Evolutionary conservation across 2,113 vertebrate genomes (phyloP).

Genomic region (Oncorhynchus nerka): DNA sequence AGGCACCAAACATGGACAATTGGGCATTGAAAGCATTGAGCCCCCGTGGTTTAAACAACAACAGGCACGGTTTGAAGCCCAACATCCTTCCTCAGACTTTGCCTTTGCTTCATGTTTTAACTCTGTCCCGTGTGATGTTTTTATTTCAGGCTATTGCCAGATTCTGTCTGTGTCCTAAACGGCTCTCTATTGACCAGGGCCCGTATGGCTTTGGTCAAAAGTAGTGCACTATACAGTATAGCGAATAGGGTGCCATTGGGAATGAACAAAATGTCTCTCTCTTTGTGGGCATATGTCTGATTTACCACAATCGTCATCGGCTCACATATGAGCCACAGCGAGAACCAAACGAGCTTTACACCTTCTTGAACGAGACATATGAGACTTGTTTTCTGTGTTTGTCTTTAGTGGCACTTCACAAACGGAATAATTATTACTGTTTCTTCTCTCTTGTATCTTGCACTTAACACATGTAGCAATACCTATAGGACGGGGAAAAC

Average conservation of each 20-base stretch:
- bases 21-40: conserved; percentile 37
- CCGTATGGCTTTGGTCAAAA: too few relatives aligned
- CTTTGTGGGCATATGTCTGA: conserved; percentile 49
- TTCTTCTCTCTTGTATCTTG: conserved; percentile 80
- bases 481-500: conserved; percentile 68
- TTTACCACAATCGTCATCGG: conserved; percentile 53
- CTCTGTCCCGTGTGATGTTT: conserved; percentile 46
- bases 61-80: conserved; percentile 48
- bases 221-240: too few relatives aligned
- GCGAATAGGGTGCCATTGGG: not conserved
- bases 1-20: too few relatives aligned
- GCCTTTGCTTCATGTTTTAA: not conserved
- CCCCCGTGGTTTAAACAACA: conserved; percentile 24
- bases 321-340: conserved; percentile 55
- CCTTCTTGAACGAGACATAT: conserved; percentile 63
- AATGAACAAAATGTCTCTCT: conserved; percentile 4
- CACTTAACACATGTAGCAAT: conserved; percentile 88
- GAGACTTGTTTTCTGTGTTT: conserved; percentile 70
- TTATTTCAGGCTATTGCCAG: conserved; percentile 38
- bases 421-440: conserved; percentile 55
- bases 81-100: conserved; percentile 28
- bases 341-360: conserved; percentile 64
- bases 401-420: conserved; percentile 70
- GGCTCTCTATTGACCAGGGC: too few relatives aligned
- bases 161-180: not conserved